Conservation (phyloP, 2,797 vertebrate genomes). For the Alfaro cultratus region DNA sequence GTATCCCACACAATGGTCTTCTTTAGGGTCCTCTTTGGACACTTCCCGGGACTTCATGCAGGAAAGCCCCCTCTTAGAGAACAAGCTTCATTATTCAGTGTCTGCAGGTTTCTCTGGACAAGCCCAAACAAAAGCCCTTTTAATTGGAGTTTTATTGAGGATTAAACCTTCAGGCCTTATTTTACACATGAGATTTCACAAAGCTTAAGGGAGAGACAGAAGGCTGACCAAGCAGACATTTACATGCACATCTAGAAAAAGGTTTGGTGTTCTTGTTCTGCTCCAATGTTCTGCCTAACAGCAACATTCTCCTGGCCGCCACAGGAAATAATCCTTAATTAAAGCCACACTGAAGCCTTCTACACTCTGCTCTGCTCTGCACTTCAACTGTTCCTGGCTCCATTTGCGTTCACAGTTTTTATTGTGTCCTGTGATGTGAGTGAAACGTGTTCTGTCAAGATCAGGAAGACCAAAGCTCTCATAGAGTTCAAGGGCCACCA, state of each 20-base stretch:
- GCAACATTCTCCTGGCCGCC: constrained; percentile 22
- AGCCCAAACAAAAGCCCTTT: constrained; percentile 43
- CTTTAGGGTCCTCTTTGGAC: constrained; percentile 58
- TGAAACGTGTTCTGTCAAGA: constrained; percentile 29
- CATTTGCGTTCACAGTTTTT: constrained; percentile 38
- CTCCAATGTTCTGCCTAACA: constrained; percentile 46
- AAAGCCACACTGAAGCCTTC: constrained; percentile 52
- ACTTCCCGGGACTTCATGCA: constrained; percentile 39
- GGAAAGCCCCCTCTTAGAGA: constrained; percentile 61
- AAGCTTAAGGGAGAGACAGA: constrained; percentile 32
- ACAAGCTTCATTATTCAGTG: constrained; percentile 55
- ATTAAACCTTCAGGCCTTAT: constrained; percentile 35
- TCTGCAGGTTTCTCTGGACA: constrained; percentile 44
- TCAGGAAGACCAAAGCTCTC: not conserved
- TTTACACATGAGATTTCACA: constrained; percentile 37
- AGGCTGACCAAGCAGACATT: constrained; percentile 15
- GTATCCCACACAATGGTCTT: constrained; percentile 70
- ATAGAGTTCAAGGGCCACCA: not conserved
- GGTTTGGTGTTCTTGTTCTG: constrained; percentile 23
- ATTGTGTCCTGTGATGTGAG: constrained; percentile 33
- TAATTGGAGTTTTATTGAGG: constrained; percentile 55
- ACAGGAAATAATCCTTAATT: constrained; percentile 62
- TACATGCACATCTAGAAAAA: not conserved
- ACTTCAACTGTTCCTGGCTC: constrained; percentile 7
- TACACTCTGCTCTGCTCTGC: constrained; percentile 23